Base-by-base conservation (phyloP, 2,113 vertebrate genomes). In the Odontesthes bonariensis region DNA sequence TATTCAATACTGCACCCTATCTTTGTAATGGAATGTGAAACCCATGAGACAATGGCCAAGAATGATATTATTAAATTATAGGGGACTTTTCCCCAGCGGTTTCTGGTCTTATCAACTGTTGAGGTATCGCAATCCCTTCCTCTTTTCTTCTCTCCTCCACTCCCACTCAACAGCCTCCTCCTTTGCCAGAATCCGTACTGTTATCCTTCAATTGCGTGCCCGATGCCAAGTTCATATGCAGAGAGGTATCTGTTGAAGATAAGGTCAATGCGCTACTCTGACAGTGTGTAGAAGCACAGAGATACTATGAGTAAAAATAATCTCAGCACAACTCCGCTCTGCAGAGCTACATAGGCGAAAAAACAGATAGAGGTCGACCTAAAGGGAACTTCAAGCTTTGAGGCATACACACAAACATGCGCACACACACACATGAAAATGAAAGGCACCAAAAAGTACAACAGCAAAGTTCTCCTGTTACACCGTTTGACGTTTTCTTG, bases 171-270 rank as follows among this genome's bases (percentile, higher is more conserved):
- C 44, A 47, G 7, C 16, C 38, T n/a, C 60, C 32, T 51, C 51
- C 35, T 56, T n/a, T 33, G 0, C 32, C 44, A 52, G 13, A 53
- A 64, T 67, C 52, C 49, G 27, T 16, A 31, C 63, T 19, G 46
- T 77, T 84, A 73, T 84, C 61, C 60, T 55, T 79, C 65, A 58
- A 32, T 61, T 33, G 72, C 81, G n/a, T 2, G 52, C 83, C 69
- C 62, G 67, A 73, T 75, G 85, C 81, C 63, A 32, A 70, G 82
- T 88, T 89, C 82, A 81, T 81, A 88, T 88, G 86, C 90, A 90
- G 68, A 82, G 60, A 81, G 60, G 80, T 73, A 86, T 76, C 81
- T 73, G 73, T 62, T 8, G 46, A 49, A 55, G 66, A 90, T 90
- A 88, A 84, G 44, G 81, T 84, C 72, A 75, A 53, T 85, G 84